Percentiles rank a stretch among this genome's conserved stretches.
These are phyloP conservation scores for Vultur gryphus DNA, from an alignment of 2,797 vertebrate species.

Conservation along the genomic window DNA sequence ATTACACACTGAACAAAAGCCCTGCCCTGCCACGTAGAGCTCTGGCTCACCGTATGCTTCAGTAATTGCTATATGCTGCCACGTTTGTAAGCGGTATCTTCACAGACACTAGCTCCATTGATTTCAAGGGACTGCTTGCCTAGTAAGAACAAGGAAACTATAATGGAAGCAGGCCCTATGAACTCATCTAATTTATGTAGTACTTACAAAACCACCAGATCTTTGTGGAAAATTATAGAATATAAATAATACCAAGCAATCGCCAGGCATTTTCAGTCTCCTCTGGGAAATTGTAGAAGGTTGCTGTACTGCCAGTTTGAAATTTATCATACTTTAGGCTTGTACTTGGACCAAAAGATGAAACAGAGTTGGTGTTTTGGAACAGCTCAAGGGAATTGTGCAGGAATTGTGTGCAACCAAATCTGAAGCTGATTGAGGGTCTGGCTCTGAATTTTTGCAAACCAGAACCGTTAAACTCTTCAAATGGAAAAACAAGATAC, in stretches of 20 bases:
- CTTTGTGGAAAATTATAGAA: background rate
- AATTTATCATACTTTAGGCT: background rate
- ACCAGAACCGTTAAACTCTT: background rate
- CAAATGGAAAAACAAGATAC: background rate
- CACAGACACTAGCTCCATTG: background rate
- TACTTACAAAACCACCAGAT: background rate
- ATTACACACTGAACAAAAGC: background rate
- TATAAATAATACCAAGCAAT: constrained; percentile 18
- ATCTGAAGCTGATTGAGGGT: background rate
- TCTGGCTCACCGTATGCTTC: background rate
- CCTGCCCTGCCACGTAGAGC: background rate
- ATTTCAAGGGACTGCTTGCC: background rate
- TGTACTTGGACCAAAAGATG: background rate
- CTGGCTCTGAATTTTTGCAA: background rate
- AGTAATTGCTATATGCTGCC: background rate
- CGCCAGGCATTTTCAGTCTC: background rate
- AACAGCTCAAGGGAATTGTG: background rate
- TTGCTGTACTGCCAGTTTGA: background rate
- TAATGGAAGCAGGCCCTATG: background rate
- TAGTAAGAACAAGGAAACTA: background rate
- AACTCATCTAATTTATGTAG: background rate
- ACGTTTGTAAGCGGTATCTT: background rate
- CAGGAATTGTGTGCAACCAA: background rate
- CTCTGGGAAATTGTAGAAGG: background rate
- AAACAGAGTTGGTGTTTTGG: background rate